phyloP scores from a whole-genome alignment of 2,888 invertebrate species.

The Dyspetes luteomarginatus region DNA sequence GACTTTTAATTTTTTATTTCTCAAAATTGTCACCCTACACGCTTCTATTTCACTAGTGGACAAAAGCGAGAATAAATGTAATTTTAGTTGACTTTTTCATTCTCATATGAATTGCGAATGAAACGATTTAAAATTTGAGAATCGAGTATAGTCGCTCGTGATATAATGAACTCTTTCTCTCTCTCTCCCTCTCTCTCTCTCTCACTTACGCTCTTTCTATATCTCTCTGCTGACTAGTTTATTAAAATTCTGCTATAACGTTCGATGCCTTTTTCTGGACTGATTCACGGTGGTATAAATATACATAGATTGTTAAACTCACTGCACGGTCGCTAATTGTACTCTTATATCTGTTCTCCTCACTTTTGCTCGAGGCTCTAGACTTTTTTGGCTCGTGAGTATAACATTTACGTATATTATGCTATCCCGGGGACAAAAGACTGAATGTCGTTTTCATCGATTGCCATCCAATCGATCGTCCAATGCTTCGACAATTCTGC shows the following conservation, averaged over 20 bases:
- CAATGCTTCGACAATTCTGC: constrained; percentile 30
- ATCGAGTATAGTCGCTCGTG: background rate
- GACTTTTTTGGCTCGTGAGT: background rate
- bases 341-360: background rate
- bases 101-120: constrained; percentile 26
- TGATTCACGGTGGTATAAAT: background rate
- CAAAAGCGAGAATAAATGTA: constrained; percentile 4
- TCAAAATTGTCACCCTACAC: background rate
- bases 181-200: background rate
- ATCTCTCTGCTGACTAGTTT: background rate
- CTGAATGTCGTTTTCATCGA: constrained; percentile 8
- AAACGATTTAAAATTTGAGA: constrained; percentile 10
- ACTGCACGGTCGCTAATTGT: background rate
- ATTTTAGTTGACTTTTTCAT: background rate
- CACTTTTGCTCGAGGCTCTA: background rate
- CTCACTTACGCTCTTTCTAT: background rate
- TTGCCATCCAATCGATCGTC: constrained; percentile 37
- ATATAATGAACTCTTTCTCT: background rate
- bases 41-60: background rate
- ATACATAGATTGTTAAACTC: background rate
- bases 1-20: background rate
- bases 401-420: background rate
- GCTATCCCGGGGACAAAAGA: background rate
- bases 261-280: background rate
- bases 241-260: background rate